phyloP scores from a whole-genome alignment of 2,113 vertebrate species.

The Bubalus kerabau region DNA sequence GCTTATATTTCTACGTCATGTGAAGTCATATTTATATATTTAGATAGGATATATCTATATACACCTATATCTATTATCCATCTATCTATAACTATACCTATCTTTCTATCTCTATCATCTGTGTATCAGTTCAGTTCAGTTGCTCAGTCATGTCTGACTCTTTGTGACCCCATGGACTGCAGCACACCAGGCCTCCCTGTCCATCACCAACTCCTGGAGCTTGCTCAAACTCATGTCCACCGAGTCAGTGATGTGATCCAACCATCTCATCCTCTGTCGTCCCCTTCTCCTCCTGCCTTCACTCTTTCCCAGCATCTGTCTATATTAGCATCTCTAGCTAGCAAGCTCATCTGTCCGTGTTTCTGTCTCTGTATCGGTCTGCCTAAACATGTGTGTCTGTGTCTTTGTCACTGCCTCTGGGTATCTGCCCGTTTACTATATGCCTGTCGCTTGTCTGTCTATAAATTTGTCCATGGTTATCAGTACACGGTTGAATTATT shows the following conservation, averaged over 20 bases:
- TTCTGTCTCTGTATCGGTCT: neutral
- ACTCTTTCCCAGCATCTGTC: neutral
- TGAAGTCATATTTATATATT: neutral
- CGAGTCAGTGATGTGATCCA: rapidly evolving
- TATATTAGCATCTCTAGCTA: neutral
- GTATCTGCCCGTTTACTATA: neutral
- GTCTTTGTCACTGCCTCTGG: neutral
- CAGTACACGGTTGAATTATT: neutral
- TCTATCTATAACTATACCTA: neutral
- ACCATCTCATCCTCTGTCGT: neutral
- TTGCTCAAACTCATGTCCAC: neutral
- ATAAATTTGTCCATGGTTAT: neutral
- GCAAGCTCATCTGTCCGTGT: neutral
- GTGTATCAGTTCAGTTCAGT: neutral
- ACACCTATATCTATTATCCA: neutral
- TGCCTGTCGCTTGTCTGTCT: neutral
- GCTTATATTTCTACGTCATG: neutral
- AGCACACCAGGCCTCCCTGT: neutral
- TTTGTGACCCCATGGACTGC: neutral
- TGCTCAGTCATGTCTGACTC: neutral
- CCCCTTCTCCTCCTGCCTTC: neutral
- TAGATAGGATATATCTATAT: neutral
- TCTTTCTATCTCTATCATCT: neutral
- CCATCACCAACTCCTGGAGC: rapidly evolving
- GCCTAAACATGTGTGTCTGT: neutral